Conservation (phyloP, 2,888 invertebrate genomes). For the Baccha elongata region DNA sequence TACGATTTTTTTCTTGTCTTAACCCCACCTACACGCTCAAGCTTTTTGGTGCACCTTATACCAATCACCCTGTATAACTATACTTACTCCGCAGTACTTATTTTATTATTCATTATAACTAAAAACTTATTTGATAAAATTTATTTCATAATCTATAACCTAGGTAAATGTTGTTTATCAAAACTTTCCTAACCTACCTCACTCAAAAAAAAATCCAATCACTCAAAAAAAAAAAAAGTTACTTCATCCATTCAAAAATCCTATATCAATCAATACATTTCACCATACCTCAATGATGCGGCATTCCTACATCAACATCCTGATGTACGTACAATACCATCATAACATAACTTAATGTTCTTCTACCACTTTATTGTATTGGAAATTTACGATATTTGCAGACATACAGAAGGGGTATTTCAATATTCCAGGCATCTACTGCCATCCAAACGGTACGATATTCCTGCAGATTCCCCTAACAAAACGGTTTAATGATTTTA, state of each 20-base stretch:
- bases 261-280: slow-evolving; percentile 35
- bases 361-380: neutral
- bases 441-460: slow-evolving; percentile 21
- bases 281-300: slow-evolving; percentile 31
- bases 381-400: slow-evolving; percentile 70
- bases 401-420: slow-evolving; percentile 39
- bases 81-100: too few relatives aligned
- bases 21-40: too few relatives aligned
- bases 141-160: too few relatives aligned
- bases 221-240: slow-evolving; percentile 10
- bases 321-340: too few relatives aligned
- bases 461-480: slow-evolving; percentile 40
- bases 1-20: too few relatives aligned
- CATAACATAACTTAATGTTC: neutral
- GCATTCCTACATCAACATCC: neutral
- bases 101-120: too few relatives aligned
- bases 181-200: slow-evolving; percentile 11
- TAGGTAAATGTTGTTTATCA: neutral
- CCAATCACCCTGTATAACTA: too few relatives aligned
- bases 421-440: slow-evolving; percentile 1
- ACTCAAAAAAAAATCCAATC: slow-evolving; percentile 6
- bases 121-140: too few relatives aligned
- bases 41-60: too few relatives aligned
- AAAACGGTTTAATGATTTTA: neutral
- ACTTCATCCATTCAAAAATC: slow-evolving; percentile 40